phyloP scores from a whole-genome alignment of 2,888 invertebrate species.

The Byasa hedistus region DNA sequence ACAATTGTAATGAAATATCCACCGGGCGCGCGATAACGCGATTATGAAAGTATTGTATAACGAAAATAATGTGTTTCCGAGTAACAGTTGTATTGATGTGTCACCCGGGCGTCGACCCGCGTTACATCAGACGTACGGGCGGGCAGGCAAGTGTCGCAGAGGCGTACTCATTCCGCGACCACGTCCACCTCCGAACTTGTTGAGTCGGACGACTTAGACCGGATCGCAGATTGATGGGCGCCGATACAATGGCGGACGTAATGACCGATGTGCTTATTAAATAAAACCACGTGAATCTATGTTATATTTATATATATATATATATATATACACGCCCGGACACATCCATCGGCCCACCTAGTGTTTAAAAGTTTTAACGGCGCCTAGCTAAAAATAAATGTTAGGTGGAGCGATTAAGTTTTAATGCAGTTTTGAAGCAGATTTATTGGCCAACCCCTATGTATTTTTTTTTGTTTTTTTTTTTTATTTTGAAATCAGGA shows the following conservation, averaged over 20 bases:
- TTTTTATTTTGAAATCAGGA: no score
- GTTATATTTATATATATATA: not conserved
- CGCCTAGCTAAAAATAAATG: no score
- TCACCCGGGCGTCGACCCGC: slow-evolving; percentile 40
- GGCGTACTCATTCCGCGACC: slow-evolving; percentile 18
- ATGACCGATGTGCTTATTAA: not conserved
- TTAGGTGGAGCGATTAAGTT: no score
- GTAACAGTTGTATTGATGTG: slow-evolving; percentile 34
- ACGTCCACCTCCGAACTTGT: slow-evolving; percentile 20
- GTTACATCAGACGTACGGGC: slow-evolving; percentile 41
- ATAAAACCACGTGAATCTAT: not conserved
- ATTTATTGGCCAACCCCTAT: no score
- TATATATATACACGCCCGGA: no score
- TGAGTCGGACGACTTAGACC: slow-evolving; percentile 15
- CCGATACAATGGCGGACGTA: slow-evolving; percentile 13
- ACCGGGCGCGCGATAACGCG: slow-evolving; percentile 21
- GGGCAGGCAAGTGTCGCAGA: slow-evolving; percentile 31
- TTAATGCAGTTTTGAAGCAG: no score
- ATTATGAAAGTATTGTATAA: slow-evolving; percentile 31
- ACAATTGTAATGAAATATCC: slow-evolving; percentile 12
- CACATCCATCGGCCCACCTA: no score
- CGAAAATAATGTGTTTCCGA: slow-evolving; percentile 28
- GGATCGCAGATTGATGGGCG: slow-evolving; percentile 21
- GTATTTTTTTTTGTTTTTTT: no score
- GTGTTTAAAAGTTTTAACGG: no score